phyloP scores from a whole-genome alignment of 1,140 invertebrate genomes.

The Lasaia peninsularis region DNA sequence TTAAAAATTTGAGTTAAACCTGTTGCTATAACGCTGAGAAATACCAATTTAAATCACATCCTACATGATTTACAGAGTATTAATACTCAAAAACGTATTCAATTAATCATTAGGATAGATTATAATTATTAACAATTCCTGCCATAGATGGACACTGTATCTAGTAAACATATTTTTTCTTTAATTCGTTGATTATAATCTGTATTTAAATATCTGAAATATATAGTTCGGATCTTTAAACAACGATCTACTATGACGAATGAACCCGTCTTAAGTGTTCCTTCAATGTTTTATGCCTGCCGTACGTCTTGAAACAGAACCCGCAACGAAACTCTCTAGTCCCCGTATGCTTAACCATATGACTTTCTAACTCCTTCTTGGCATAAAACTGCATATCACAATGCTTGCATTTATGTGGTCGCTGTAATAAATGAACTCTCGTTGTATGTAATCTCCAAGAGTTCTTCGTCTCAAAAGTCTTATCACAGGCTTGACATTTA shows the following conservation, averaged over 20 bases:
- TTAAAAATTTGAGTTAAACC: too few relatives aligned
- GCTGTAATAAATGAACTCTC: slow-evolving; percentile 55
- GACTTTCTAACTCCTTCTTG: slow-evolving; percentile 55
- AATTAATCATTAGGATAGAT: too few relatives aligned
- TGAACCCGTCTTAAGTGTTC: slow-evolving; percentile 84
- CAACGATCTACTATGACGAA: background rate
- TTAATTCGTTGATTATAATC: too few relatives aligned
- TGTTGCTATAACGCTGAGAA: too few relatives aligned
- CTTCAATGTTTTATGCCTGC: slow-evolving; percentile 74
- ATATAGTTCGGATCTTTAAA: too few relatives aligned
- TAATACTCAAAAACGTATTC: too few relatives aligned
- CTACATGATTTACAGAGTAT: too few relatives aligned
- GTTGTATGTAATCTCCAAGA: slow-evolving; percentile 46
- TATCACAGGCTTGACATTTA: slow-evolving; percentile 56
- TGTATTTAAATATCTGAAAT: too few relatives aligned
- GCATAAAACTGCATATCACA: slow-evolving; percentile 60
- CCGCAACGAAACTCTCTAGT: slow-evolving; percentile 75
- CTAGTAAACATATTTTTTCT: too few relatives aligned
- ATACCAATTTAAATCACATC: too few relatives aligned
- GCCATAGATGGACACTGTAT: too few relatives aligned
- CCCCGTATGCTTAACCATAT: slow-evolving; percentile 76
- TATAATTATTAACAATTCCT: too few relatives aligned
- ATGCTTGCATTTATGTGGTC: slow-evolving; percentile 47
- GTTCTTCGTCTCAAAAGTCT: slow-evolving; percentile 42
- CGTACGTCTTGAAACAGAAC: slow-evolving; percentile 69